phyloP scores from a whole-genome alignment of 2,888 invertebrate genomes.

The Callimorpha dominula region DNA sequence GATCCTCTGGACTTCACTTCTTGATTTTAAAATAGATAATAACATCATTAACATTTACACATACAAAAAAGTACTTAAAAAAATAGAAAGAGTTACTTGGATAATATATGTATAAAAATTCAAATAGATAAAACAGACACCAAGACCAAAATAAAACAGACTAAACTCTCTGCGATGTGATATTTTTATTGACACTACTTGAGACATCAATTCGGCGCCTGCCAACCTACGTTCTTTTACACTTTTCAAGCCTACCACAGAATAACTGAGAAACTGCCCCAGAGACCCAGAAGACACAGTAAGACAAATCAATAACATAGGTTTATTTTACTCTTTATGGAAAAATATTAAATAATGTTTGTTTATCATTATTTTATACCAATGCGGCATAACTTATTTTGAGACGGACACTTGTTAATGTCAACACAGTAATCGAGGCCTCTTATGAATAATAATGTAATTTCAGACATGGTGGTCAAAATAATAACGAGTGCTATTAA shows the following conservation, averaged over 20 bases:
- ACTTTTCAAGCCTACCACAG: constrained; percentile 30
- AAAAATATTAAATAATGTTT: constrained; percentile 50
- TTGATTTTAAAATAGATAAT: too few species aligned
- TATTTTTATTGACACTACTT: constrained; percentile 38
- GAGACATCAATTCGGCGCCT: constrained; percentile 49
- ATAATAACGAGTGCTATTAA: constrained; percentile 16
- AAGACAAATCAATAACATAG: not conserved
- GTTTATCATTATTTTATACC: constrained; percentile 53
- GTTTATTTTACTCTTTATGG: constrained; percentile 18
- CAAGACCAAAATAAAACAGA: constrained; percentile 21
- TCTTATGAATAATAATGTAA: constrained; percentile 38
- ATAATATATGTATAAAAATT: not conserved
- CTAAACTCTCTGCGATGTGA: constrained; percentile 37
- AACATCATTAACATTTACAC: too few species aligned
- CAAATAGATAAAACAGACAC: not conserved
- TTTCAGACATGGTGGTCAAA: constrained; percentile 41
- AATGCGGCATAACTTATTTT: constrained; percentile 39
- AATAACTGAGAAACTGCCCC: constrained; percentile 21
- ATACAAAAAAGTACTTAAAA: too few species aligned
- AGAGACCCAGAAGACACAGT: constrained; percentile 23
- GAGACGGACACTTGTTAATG: constrained; percentile 45
- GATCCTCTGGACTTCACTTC: too few species aligned
- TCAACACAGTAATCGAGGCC: constrained; percentile 53
- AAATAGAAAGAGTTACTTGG: too few species aligned
- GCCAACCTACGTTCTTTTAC: constrained; percentile 46